Percentiles rank a stretch among this genome's conserved stretches.
Conservation (phyloP, 1,140 invertebrate species). For the Anthonomus grandis region DNA sequence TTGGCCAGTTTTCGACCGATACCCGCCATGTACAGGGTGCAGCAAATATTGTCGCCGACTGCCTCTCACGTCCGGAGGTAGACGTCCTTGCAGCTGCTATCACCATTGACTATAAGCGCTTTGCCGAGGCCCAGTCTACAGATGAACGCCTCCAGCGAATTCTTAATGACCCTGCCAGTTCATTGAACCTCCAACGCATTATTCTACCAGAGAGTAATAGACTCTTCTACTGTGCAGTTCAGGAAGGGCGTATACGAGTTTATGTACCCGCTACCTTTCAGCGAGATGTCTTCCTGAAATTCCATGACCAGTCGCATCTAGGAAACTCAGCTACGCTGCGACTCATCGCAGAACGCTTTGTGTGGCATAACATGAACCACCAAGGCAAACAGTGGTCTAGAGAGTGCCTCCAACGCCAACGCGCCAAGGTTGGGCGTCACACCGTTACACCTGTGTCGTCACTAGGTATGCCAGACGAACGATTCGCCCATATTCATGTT, state of each 20-base stretch:
- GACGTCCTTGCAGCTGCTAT: not conserved
- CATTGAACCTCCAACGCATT: not conserved
- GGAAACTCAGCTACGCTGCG: constrained; percentile 29
- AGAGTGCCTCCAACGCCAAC: constrained; percentile 37
- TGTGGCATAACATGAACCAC: constrained; percentile 34
- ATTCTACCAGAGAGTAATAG: not conserved
- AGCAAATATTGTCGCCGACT: constrained; percentile 40
- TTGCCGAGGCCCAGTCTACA: not conserved
- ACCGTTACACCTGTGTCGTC: constrained; percentile 21
- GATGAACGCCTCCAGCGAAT: not conserved
- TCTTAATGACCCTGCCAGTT: not conserved
- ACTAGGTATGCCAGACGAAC: constrained; percentile 25
- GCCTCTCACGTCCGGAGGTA: constrained; percentile 28
- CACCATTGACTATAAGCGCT: not conserved
- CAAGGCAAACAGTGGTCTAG: constrained; percentile 31
- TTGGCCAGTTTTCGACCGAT: constrained; percentile 45
- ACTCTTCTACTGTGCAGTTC: not conserved
- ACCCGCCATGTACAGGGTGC: constrained; percentile 43
- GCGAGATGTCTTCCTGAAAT: not conserved
- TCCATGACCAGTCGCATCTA: constrained; percentile 31
- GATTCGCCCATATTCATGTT: constrained; percentile 40
- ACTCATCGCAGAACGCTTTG: constrained; percentile 24
- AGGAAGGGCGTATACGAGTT: not conserved
- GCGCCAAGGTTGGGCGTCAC: constrained; percentile 37
- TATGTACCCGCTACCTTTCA: not conserved